Percentiles rank a stretch among this genome's conserved stretches.
phyloP scores from a whole-genome alignment of 2,888 invertebrate species.

The Drosophila melanosoma region DNA sequence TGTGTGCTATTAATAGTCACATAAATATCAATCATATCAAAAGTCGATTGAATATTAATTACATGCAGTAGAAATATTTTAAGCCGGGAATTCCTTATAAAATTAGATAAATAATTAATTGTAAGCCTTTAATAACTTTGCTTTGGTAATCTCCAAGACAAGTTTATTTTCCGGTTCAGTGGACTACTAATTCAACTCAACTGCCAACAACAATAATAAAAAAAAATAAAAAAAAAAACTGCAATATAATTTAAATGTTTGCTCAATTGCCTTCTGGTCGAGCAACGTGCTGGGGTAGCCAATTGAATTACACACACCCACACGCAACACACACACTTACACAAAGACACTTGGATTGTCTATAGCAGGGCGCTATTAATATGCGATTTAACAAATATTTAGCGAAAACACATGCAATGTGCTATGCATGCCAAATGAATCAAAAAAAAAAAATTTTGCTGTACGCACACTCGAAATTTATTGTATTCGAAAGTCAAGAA shows the following conservation, averaged over 20 bases:
- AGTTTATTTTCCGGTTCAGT: conserved; percentile 37
- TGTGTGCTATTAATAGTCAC: background rate
- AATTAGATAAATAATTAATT: background rate
- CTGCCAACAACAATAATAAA: background rate
- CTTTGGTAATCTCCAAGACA: too few species aligned
- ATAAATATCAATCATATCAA: conserved; percentile 1
- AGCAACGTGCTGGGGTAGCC: conserved; percentile 21
- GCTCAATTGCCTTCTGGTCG: conserved; percentile 1
- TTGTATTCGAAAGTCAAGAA: conserved; percentile 74
- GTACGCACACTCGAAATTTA: conserved; percentile 60
- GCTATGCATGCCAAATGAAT: conserved; percentile 72
- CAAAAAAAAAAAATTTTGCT: conserved; percentile 16
- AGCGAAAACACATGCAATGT: conserved; percentile 76
- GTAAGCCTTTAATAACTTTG: background rate
- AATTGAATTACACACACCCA: conserved; percentile 23
- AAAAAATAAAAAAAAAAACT: conserved; percentile 10
- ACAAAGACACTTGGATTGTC: conserved; percentile 46
- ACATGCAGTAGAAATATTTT: background rate
- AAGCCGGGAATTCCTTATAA: background rate
- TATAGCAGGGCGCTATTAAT: conserved; percentile 82
- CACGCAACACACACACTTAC: conserved; percentile 1
- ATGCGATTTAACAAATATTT: conserved; percentile 84
- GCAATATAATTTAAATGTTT: conserved; percentile 25
- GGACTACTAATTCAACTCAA: conserved; percentile 9
- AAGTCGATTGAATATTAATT: conserved; percentile 1